phyloP scores from a whole-genome alignment of 2,113 vertebrate species.

The Indicator indicator region DNA sequence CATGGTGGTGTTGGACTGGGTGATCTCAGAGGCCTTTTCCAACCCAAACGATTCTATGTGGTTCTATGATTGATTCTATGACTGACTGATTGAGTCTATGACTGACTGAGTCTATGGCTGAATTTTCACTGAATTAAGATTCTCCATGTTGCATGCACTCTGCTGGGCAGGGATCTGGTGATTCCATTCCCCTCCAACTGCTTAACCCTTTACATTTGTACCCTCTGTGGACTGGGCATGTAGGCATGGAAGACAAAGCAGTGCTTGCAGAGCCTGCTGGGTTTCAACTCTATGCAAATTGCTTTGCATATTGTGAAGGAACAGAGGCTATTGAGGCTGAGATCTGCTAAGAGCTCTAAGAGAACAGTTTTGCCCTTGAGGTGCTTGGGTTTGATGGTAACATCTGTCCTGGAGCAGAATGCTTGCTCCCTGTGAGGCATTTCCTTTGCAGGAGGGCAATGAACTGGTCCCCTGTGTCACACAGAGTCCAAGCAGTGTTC shows the following conservation, averaged over 20 bases:
- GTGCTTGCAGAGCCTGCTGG: neutral
- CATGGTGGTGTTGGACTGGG: too few relatives aligned
- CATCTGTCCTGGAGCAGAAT: conserved; percentile 2
- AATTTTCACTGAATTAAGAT: neutral
- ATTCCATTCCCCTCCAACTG: neutral
- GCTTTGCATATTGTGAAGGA: neutral
- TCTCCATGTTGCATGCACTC: neutral
- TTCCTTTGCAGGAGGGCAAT: neutral
- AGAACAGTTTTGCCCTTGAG: neutral
- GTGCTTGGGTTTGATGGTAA: neutral
- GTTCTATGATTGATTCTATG: neutral
- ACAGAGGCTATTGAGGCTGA: neutral
- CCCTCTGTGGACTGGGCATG: neutral
- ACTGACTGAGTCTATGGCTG: neutral
- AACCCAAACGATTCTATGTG: too few relatives aligned
- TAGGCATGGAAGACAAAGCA: neutral
- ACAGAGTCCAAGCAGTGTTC: neutral
- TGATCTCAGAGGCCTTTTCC: too few relatives aligned
- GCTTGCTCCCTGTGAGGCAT: neutral
- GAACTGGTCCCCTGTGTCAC: neutral
- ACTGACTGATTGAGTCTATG: neutral
- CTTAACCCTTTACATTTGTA: neutral
- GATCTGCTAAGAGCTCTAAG: neutral
- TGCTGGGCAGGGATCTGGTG: neutral
- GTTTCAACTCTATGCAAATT: neutral